A percentile compares a stretch with the other conserved stretches of the same genome.
These are phyloP conservation scores for Eubucco bourcierii DNA, from an alignment of 2,113 vertebrate species.

Conservation along the genomic window DNA sequence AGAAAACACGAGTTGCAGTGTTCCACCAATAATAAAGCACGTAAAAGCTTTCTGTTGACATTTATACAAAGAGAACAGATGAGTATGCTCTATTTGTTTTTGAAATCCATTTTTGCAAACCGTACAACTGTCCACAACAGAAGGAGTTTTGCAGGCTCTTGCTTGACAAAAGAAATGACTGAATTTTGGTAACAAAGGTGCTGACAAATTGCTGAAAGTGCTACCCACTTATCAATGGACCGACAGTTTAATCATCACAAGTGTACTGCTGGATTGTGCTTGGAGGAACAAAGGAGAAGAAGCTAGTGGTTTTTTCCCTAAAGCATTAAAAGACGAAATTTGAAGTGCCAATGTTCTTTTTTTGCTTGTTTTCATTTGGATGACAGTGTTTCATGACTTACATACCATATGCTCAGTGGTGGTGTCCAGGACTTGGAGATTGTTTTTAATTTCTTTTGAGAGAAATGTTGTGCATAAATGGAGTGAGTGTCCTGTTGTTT, in stretches of 20 bases:
- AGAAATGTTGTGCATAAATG: not conserved
- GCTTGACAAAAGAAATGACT: conserved; percentile 66
- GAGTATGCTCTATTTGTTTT: conserved; percentile 34
- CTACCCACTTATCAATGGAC: conserved; percentile 71
- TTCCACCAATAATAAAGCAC: conserved; percentile 57
- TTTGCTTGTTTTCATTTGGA: not conserved
- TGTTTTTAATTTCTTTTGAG: not conserved
- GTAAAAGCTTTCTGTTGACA: conserved; percentile 59
- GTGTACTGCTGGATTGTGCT: conserved; percentile 48
- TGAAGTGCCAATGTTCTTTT: not conserved
- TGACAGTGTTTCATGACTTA: not conserved
- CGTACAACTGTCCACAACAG: conserved; percentile 35
- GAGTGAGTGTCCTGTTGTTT: not conserved
- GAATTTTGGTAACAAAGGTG: conserved; percentile 72
- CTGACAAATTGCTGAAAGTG: conserved; percentile 76
- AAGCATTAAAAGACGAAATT: not conserved
- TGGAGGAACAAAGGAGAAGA: conserved; percentile 1
- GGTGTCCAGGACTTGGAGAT: fast-evolving
- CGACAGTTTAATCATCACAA: conserved; percentile 80
- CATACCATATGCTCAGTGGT: not conserved
- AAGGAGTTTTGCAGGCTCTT: conserved; percentile 56
- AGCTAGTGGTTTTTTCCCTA: not conserved
- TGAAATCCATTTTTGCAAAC: conserved; percentile 42
- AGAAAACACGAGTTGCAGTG: conserved; percentile 48
- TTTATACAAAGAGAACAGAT: conserved; percentile 46